A percentile compares a stretch with the other conserved stretches of the same genome.
These are phyloP conservation scores for Barypeithes pellucidus DNA, from an alignment of 2,888 invertebrate species.

Conservation along the genomic window DNA sequence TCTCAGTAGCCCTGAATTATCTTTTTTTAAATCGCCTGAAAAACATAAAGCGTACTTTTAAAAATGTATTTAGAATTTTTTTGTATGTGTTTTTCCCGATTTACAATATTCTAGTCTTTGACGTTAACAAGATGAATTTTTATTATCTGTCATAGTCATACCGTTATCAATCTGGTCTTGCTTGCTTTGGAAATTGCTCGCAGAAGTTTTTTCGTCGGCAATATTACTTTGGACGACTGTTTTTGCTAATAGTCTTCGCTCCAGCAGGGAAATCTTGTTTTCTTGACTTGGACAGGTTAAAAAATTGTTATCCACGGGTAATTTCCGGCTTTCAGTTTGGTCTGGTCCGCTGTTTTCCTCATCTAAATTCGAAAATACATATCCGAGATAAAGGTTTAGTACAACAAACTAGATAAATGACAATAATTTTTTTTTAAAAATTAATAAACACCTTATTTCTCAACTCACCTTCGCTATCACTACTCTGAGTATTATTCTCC, in stretches of 20 bases:
- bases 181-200: not conserved
- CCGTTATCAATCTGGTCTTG: not conserved
- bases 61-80: too few species aligned
- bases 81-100: too few species aligned
- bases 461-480: constrained; percentile 33
- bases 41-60: too few species aligned
- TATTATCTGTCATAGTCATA: too few species aligned
- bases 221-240: constrained; percentile 55
- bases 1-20: constrained; percentile 14
- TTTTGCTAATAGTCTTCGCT: constrained; percentile 65
- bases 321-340: constrained; percentile 17
- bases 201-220: constrained; percentile 27
- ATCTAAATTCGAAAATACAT: constrained; percentile 11
- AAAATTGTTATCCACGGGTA: not conserved
- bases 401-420: not conserved
- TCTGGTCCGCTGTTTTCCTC: constrained; percentile 30
- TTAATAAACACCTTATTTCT: not conserved
- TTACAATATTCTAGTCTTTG: too few species aligned
- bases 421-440: too few species aligned
- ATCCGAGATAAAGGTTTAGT: not conserved
- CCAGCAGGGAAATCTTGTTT: constrained; percentile 64
- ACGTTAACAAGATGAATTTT: too few species aligned
- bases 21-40: not conserved
- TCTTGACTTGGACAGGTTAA: constrained; percentile 8
- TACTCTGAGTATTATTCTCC: constrained; percentile 37